Evolutionary conservation across 2,888 invertebrate genomes (phyloP), one percentile per base, ranked within the genome.

Genomic region (Yponomeuta cagnagella): DNA sequence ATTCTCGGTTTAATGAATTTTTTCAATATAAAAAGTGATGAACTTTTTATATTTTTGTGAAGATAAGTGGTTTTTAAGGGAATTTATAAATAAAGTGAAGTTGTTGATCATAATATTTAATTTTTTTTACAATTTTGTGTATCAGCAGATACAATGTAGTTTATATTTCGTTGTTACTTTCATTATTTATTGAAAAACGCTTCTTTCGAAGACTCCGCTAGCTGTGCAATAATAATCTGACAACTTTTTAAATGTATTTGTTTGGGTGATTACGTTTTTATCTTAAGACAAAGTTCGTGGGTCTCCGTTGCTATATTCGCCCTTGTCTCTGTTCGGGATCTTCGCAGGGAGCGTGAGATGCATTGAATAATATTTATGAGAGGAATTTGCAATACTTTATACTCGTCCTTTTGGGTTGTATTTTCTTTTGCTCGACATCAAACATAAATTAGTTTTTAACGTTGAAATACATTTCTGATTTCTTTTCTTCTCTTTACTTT

Each of bases 241-340:
- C 64, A 80, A 71, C 79, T 77, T 58, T 58, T 77, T 73, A 75
- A 81, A 63, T 78, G 77, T 77, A 79, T 75, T 71, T 76, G 73
- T 76, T 76, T 78, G 76, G 15, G 72, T 74, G 70, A 73, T 72
- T 43, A 43, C 43, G 43, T 43, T 43, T 43, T 43, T 43, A 43
- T 43, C 43, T 43, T 43, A 43, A 3, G 43, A 43, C 43, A 43
- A 43, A 58, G 52, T 15, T 58, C 5, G 12, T 58, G 12, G 15
- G 52, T 15, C 52, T 12, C 15, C 52, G 15, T 58, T 58, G 15
- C 12, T 58, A 58, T 4, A 58, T 12, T 58, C 52, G 15, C 52
- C 52, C 15, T 58, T 58, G 52, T 15, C 15, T 12, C 52, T 58
- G 4, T 15, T 58, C 52, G 52, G 52, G 15, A 58, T 58, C 52